Conservation (phyloP, 2,888 invertebrate genomes). For the Byasa hedistus region DNA sequence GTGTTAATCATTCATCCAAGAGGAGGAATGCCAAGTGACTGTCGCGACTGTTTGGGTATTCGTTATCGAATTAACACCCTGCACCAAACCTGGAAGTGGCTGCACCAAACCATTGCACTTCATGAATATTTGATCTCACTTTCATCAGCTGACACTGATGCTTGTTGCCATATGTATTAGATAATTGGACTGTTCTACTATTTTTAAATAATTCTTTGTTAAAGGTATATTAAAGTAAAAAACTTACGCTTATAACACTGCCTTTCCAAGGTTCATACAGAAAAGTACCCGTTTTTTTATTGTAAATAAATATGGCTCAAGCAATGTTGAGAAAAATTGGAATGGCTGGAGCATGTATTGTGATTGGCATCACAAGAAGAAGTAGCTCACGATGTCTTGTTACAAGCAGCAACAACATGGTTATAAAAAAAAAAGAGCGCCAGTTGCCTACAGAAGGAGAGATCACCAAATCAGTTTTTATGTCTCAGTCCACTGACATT, state of each 20-base stretch:
- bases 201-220: constrained; percentile 41
- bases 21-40: constrained; percentile 84
- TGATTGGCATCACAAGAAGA: constrained; percentile 64
- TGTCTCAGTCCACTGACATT: constrained; percentile 94
- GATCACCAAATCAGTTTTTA: constrained; percentile 91
- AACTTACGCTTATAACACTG: constrained; percentile 59
- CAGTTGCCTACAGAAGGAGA: constrained; percentile 65
- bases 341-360: constrained; percentile 60
- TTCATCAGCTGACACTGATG: constrained; percentile 86
- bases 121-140: constrained; percentile 93
- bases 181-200: constrained; percentile 48
- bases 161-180: constrained; percentile 59
- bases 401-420: constrained; percentile 49
- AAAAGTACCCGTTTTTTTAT: constrained; percentile 65
- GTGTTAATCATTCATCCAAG: constrained; percentile 73
- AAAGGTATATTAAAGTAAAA: constrained; percentile 44
- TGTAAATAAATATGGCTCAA: constrained; percentile 67
- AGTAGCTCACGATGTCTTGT: constrained; percentile 58
- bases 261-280: constrained; percentile 67
- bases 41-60: constrained; percentile 92
- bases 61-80: constrained; percentile 92
- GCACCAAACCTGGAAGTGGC: constrained; percentile 97
- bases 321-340: constrained; percentile 69
- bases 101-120: constrained; percentile 92
- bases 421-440: constrained; percentile 52